Evolutionary conservation across 2,113 vertebrate genomes (phyloP).

Genomic region (Neodontobutis hainanensis): DNA sequence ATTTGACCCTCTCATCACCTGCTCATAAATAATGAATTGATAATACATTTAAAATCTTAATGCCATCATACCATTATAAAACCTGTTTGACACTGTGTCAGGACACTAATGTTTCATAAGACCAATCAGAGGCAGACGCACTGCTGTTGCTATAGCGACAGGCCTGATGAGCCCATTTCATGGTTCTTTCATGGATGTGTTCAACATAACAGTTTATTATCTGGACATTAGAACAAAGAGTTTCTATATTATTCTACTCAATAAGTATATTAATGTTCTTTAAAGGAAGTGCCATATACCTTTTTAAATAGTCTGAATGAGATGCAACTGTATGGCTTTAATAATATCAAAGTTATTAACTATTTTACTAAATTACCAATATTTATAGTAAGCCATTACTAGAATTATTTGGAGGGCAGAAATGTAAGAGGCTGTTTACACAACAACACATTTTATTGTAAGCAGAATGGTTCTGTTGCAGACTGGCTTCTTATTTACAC

Average conservation of each 20-base stretch:
- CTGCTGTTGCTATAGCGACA: conserved; percentile 28
- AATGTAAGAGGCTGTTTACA: too few species aligned
- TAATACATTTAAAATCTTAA: background rate
- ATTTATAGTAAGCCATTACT: too few species aligned
- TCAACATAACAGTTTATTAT: background rate
- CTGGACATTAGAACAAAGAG: background rate
- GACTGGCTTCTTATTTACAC: too few species aligned
- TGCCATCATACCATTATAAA: conserved; percentile 6
- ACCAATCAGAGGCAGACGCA: conserved; percentile 31
- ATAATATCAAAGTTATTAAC: too few species aligned
- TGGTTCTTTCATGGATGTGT: background rate
- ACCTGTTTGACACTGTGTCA: conserved; percentile 14
- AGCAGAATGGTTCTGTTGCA: too few species aligned
- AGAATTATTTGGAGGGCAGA: too few species aligned
- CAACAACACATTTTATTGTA: too few species aligned
- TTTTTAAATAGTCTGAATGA: too few species aligned
- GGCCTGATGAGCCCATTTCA: background rate
- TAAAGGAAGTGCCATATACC: too few species aligned
- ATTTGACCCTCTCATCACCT: background rate
- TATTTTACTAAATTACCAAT: too few species aligned
- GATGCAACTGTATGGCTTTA: too few species aligned
- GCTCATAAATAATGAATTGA: conserved; percentile 7
- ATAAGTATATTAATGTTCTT: too few species aligned
- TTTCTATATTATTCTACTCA: background rate
- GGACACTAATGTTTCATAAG: conserved; percentile 34